Percentiles rank a stretch among this genome's conserved stretches.
phyloP scores from a whole-genome alignment of 2,888 invertebrate species.

The Alcis repandata region DNA sequence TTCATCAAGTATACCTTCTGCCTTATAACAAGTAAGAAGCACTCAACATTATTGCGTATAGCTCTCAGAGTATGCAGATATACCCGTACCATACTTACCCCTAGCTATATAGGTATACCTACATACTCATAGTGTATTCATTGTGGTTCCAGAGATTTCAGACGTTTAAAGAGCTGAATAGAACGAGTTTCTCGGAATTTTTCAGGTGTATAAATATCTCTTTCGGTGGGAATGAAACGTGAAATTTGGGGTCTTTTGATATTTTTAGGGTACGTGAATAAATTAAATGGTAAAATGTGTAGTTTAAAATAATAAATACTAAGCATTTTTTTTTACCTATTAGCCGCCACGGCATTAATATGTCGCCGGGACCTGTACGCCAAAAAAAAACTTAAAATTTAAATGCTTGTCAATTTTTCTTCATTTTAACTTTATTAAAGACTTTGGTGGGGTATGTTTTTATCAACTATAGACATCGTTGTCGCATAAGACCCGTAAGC shows the following conservation, averaged over 20 bases:
- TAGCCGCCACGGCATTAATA: too few species aligned
- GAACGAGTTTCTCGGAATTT: constrained; percentile 1
- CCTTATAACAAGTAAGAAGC: constrained; percentile 43
- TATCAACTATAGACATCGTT: too few species aligned
- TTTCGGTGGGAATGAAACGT: constrained; percentile 4
- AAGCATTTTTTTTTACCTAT: too few species aligned
- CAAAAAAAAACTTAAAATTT: too few species aligned
- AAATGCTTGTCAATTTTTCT: too few species aligned
- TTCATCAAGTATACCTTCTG: not conserved
- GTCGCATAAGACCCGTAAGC: too few species aligned
- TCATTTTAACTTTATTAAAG: too few species aligned
- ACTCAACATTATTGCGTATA: constrained; percentile 52
- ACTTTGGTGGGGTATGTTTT: too few species aligned
- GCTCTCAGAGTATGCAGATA: constrained; percentile 45
- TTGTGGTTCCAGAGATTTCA: constrained; percentile 25
- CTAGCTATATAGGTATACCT: not conserved
- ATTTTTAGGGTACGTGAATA: not conserved
- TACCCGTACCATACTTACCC: constrained; percentile 21
- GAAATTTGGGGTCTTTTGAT: not conserved
- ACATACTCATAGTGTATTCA: constrained; percentile 15
- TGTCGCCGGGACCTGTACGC: too few species aligned
- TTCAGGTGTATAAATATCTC: constrained; percentile 1
- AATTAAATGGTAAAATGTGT: too few species aligned
- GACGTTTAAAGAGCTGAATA: constrained; percentile 17
- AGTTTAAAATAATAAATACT: too few species aligned